Evolutionary conservation across 2,113 vertebrate species (phyloP).

Genomic region (Erythrolamprus reginae): DNA sequence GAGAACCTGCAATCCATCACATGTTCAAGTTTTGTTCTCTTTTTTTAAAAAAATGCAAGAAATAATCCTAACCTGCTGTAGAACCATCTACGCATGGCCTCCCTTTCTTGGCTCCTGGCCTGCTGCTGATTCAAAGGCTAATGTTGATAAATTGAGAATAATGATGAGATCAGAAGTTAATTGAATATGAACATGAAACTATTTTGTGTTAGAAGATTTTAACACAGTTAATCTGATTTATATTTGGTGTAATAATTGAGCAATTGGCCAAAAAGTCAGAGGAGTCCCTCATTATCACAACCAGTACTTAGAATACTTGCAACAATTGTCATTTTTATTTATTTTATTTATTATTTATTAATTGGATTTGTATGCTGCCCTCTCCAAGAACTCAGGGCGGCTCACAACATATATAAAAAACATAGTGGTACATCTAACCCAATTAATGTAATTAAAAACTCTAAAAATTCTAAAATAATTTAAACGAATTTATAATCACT

Average conservation of each 20-base stretch:
- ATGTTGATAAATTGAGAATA: conserved; percentile 69
- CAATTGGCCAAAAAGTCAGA: background rate
- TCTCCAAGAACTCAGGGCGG: too few species aligned
- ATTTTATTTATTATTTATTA: too few species aligned
- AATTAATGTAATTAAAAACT: too few species aligned
- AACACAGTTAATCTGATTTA: conserved; percentile 58
- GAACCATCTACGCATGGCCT: conserved; percentile 39
- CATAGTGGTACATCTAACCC: too few species aligned
- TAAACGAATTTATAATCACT: too few species aligned
- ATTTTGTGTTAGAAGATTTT: conserved; percentile 49
- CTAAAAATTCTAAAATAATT: too few species aligned
- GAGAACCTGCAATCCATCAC: too few species aligned
- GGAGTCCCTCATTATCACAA: too few species aligned
- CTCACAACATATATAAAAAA: too few species aligned
- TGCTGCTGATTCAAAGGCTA: conserved; percentile 43
- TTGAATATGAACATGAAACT: conserved; percentile 61
- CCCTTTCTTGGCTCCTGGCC: conserved; percentile 41
- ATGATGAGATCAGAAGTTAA: conserved; percentile 56
- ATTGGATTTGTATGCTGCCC: too few species aligned
- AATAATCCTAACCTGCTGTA: background rate
- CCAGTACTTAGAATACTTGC: too few species aligned
- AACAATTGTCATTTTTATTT: too few species aligned
- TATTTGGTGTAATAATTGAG: conserved; percentile 38
- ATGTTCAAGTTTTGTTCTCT: background rate
- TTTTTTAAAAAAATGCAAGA: background rate